Evolutionary conservation across 53 echinoderm and acorn worm genomes (phyloP), one percentile per base, ranked within the genome.

Genomic region (Luidia sarsii): DNA sequence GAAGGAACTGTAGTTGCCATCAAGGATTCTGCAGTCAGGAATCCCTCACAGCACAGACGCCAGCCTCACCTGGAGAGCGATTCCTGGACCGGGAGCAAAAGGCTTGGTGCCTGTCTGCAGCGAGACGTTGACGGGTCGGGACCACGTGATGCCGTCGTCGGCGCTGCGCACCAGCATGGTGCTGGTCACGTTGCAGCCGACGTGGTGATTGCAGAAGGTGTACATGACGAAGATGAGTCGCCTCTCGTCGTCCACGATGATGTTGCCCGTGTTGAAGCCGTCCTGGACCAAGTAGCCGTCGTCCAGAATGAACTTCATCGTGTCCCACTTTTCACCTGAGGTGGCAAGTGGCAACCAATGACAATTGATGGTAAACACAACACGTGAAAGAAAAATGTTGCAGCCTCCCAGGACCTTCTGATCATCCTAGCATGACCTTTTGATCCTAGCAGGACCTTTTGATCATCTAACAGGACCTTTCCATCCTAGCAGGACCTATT

Each of bases 31-130:
- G n/a, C n/a, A n/a, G n/a, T n/a, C n/a, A n/a, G n/a, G n/a, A n/a
- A n/a, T n/a, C n/a, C n/a, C n/a, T n/a, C n/a, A n/a, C n/a, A n/a
- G n/a, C n/a, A n/a, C n/a, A n/a, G n/a, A n/a, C n/a, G n/a, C n/a
- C n/a, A n/a, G n/a, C n/a, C n/a, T n/a, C 50, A 96, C 97, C 87
- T 96, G 97, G 33, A 96, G 57, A 7, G 92, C 97, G 52, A 80
- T 87, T 11, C 97, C 97, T 19, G 97, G 97, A 33, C 97, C 97
- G 2, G 85, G 85, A 1, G 88, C 81, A 55, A 90, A 86, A 35
- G 72, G 64, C 60, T 74, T 62, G 24, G 86, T 83, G 2, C 87
- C 81, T 33, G 86, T 80, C 38, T 81, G 88, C 21, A 82, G 51
- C 1, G 73, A 67, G 14, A 91, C 18, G 32, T 96, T 87, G 29